phyloP scores from a whole-genome alignment of 1,140 invertebrate species.

The Idris sp. region DNA sequence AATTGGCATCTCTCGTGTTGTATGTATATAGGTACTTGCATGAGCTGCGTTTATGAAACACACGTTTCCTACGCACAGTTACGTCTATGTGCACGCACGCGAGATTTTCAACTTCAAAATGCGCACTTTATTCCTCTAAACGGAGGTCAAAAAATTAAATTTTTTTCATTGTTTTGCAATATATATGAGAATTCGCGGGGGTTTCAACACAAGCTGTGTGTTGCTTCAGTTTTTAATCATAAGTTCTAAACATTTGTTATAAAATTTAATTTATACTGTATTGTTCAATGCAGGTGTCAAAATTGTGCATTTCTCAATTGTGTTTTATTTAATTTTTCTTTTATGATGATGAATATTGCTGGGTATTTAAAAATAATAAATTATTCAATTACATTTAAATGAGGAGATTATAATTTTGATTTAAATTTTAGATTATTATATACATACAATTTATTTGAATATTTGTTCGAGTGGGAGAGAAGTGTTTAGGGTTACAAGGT shows the following conservation, averaged over 20 bases:
- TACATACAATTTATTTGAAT: too few relatives aligned
- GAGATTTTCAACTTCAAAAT: slow-evolving; percentile 11
- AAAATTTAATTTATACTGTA: background rate
- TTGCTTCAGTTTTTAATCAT: background rate
- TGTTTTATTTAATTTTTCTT: too few relatives aligned
- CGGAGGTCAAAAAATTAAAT: background rate
- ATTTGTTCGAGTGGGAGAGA: too few relatives aligned
- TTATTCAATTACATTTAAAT: too few relatives aligned
- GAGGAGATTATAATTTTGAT: too few relatives aligned
- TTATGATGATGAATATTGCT: too few relatives aligned
- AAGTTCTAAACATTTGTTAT: background rate
- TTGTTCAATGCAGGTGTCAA: too few relatives aligned
- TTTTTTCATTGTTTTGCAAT: too few relatives aligned
- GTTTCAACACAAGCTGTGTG: background rate
- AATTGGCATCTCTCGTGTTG: slow-evolving; percentile 63
- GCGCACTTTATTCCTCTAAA: slow-evolving; percentile 3
- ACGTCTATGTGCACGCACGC: slow-evolving; percentile 22
- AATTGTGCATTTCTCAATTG: background rate
- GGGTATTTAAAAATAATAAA: too few relatives aligned
- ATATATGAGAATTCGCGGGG: too few relatives aligned
- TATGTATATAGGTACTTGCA: slow-evolving; percentile 66
- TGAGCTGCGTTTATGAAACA: slow-evolving; percentile 68
- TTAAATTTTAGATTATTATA: too few relatives aligned
- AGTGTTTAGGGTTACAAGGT: too few relatives aligned
- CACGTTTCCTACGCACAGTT: slow-evolving; percentile 49